Evolutionary conservation across 2,888 invertebrate genomes (phyloP).

Genomic region (Oxystoma pomonae): DNA sequence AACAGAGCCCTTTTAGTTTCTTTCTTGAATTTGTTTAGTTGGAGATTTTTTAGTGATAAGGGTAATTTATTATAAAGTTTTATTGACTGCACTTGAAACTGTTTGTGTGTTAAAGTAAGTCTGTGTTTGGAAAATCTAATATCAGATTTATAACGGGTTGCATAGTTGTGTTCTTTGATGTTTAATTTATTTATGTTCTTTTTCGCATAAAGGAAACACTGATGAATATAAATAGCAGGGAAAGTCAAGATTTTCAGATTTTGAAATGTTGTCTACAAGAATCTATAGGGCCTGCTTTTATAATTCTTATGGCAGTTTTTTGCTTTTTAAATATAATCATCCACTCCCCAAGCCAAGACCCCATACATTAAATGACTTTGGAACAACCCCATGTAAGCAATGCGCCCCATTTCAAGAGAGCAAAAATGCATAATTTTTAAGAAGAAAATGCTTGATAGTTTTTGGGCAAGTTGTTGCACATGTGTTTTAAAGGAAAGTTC

Average conservation of each 20-base stretch:
- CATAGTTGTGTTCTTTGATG: not conserved
- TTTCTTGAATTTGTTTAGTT: not conserved
- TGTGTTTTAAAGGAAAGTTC: too few relatives aligned
- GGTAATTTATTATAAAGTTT: not conserved
- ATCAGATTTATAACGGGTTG: not conserved
- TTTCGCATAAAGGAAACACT: not conserved
- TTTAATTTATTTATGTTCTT: not conserved
- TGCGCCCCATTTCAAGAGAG: too few relatives aligned
- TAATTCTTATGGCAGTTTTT: not conserved
- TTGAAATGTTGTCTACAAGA: not conserved
- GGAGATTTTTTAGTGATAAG: not conserved
- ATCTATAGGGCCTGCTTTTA: not conserved
- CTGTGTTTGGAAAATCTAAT: not conserved
- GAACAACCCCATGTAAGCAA: not conserved
- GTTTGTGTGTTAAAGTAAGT: not conserved
- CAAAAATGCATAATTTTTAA: too few relatives aligned
- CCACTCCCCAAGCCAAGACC: not conserved
- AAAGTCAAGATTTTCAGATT: not conserved
- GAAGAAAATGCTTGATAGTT: not conserved
- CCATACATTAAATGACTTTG: not conserved
- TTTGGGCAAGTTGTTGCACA: too few relatives aligned
- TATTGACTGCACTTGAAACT: not conserved
- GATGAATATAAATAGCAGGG: not conserved
- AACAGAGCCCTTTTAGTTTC: not conserved
- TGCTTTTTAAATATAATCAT: not conserved